phyloP scores from a whole-genome alignment of 2,888 invertebrate species.

The Halictus quadricinctus region DNA sequence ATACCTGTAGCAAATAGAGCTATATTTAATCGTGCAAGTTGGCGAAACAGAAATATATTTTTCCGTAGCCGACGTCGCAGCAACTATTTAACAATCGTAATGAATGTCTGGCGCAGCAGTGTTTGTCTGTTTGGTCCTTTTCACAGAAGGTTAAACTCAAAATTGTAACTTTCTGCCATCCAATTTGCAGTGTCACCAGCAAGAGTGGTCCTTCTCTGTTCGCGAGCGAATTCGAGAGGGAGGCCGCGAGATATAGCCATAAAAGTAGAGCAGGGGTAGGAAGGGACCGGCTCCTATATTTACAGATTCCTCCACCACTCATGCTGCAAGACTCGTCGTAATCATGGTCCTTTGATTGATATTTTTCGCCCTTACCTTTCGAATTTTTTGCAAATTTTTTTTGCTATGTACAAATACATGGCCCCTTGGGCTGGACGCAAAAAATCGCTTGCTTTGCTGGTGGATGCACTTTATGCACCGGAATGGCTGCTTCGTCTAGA shows the following conservation, averaged over 20 bases:
- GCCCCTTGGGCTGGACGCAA: background rate
- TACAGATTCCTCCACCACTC: slow-evolving; percentile 2
- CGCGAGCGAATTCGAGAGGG: slow-evolving; percentile 4
- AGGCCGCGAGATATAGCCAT: background rate
- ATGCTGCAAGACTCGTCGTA: background rate
- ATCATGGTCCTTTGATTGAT: background rate
- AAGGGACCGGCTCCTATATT: background rate
- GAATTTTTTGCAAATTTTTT: slow-evolving; percentile 2
- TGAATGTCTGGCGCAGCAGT: background rate
- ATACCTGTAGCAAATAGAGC: background rate
- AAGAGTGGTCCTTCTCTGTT: slow-evolving; percentile 2
- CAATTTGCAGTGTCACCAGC: slow-evolving; percentile 7
- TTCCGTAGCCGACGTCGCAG: background rate
- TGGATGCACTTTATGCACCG: background rate
- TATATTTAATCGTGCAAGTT: background rate
- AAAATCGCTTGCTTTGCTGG: background rate
- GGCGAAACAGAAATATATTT: background rate
- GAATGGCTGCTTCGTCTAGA: background rate
- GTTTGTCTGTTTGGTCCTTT: background rate
- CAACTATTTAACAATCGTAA: background rate
- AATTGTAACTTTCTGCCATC: slow-evolving; percentile 3
- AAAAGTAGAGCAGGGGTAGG: background rate
- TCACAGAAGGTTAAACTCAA: slow-evolving; percentile 7
- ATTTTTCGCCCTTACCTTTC: background rate
- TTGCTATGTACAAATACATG: background rate